Percentiles rank a stretch among this genome's conserved stretches.
These are phyloP conservation scores for Mycetomoellerius zeteki DNA, from an alignment of 1,140 invertebrate genomes.

Conservation along the genomic window DNA sequence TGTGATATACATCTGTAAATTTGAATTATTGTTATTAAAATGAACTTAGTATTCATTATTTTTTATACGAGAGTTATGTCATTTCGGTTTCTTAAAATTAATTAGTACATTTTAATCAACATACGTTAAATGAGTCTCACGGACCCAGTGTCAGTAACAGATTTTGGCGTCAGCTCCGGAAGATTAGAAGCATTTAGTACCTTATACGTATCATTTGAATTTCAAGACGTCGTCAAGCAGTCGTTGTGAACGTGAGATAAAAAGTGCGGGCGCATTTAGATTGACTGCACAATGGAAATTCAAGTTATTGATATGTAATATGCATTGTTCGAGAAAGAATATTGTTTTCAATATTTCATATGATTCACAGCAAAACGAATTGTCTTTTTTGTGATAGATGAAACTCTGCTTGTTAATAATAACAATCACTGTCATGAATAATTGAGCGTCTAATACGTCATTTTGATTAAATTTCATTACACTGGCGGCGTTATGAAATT, in stretches of 20 bases:
- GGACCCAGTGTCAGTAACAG: too few species aligned
- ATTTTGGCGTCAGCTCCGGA: too few species aligned
- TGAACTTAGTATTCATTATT: too few species aligned
- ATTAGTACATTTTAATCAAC: too few species aligned
- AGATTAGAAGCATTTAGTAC: background rate
- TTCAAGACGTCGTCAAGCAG: background rate
- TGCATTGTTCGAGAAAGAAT: background rate
- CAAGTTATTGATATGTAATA: background rate
- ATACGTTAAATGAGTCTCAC: too few species aligned
- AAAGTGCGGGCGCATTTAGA: background rate
- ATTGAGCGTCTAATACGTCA: slow-evolving; percentile 62
- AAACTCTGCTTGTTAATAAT: slow-evolving; percentile 39
- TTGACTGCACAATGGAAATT: background rate
- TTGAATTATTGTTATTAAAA: too few species aligned
- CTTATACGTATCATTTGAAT: background rate
- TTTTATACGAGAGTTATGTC: too few species aligned
- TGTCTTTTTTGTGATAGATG: slow-evolving; percentile 23
- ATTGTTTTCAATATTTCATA: background rate
- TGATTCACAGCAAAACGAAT: background rate
- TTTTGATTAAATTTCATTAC: slow-evolving; percentile 63
- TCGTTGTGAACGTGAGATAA: background rate
- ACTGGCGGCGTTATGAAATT: slow-evolving; percentile 48
- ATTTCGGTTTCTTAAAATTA: too few species aligned
- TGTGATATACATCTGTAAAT: too few species aligned
- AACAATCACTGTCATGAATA: slow-evolving; percentile 55